Evolutionary conservation across 2,797 vertebrate genomes (phyloP).

Genomic region (Leptatherina wallacei): DNA sequence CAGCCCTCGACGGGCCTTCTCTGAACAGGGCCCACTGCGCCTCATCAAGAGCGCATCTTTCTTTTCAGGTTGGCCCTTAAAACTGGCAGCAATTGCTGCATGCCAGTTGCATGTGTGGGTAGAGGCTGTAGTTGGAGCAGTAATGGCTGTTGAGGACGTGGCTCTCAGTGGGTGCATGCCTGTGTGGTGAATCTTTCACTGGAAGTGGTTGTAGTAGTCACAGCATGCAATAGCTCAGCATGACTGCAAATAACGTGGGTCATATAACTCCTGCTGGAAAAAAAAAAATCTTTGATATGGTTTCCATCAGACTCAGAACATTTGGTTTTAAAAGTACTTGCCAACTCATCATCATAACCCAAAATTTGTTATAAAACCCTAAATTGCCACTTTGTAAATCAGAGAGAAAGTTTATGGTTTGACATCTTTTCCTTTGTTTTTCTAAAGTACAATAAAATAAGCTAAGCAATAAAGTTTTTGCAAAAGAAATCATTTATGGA

Average conservation of each 20-base stretch:
- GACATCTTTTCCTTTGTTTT: background rate
- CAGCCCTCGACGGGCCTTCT: constrained; percentile 99
- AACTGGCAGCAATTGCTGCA: constrained; percentile 59
- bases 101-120: constrained; percentile 68
- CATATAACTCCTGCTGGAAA: constrained; percentile 29
- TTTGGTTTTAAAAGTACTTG: background rate
- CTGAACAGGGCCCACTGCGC: constrained; percentile 99
- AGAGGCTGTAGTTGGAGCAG: constrained; percentile 35
- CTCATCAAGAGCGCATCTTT: constrained; percentile 99
- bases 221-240: constrained; percentile 44
- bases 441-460: background rate
- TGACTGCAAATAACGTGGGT: constrained; percentile 55
- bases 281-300: background rate
- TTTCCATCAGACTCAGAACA: background rate
- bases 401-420: background rate
- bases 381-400: background rate
- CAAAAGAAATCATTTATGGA: constrained; percentile 5
- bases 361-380: background rate
- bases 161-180: constrained; percentile 61
- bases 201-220: constrained; percentile 28
- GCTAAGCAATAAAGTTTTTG: background rate
- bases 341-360: background rate
- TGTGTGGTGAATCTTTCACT: constrained; percentile 48
- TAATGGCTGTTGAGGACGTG: constrained; percentile 26
- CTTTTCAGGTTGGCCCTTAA: constrained; percentile 98